These are phyloP conservation scores for Chirona hameri DNA, from an alignment of 2,888 invertebrate species.

Conservation along the genomic window DNA sequence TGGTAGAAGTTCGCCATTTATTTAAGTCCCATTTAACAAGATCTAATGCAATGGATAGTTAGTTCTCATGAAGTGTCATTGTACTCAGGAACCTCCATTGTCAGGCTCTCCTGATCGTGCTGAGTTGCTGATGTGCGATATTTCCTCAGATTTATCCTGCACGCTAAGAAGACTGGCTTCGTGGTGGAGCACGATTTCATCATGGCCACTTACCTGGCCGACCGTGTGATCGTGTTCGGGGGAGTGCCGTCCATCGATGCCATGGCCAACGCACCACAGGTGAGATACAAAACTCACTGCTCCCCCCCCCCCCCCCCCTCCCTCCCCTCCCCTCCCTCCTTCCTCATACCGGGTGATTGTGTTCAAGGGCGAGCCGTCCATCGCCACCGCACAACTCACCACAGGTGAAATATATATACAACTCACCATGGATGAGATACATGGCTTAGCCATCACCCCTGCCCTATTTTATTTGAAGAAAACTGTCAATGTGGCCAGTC, in stretches of 20 bases:
- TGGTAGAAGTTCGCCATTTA: too few species aligned
- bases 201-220: conserved; percentile 98
- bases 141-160: conserved; percentile 78
- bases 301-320: neutral
- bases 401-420: neutral
- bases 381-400: conserved; percentile 80
- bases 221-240: conserved; percentile 97
- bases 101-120: too few species aligned
- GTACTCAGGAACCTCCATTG: too few species aligned
- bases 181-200: conserved; percentile 99
- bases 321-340: neutral
- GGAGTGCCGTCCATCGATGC: conserved; percentile 87
- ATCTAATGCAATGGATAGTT: too few species aligned
- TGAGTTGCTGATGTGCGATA: too few species aligned
- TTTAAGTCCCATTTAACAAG: too few species aligned
- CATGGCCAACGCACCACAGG: conserved; percentile 74
- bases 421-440: too few species aligned
- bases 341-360: conserved; percentile 81
- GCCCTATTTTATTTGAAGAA: too few species aligned
- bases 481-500: too few species aligned
- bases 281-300: neutral
- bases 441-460: too few species aligned
- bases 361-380: conserved; percentile 91
- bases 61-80: too few species aligned
- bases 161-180: conserved; percentile 99